phyloP scores from a whole-genome alignment of 1,140 invertebrate genomes.

The Spodoptera litura region DNA sequence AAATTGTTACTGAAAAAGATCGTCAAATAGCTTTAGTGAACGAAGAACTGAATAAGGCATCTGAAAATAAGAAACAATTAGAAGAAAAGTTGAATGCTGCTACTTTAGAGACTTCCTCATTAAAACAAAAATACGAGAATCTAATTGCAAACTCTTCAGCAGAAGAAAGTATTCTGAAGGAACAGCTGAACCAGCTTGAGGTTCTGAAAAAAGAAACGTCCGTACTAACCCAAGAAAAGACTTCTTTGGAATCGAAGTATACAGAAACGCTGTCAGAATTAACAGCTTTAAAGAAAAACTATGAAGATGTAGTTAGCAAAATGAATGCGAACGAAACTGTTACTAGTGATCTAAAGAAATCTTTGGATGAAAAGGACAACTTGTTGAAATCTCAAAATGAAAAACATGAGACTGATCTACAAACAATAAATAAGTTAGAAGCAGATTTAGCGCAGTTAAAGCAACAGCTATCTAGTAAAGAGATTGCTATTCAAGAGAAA shows the following conservation, averaged over 20 bases:
- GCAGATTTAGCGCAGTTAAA: constrained; percentile 69
- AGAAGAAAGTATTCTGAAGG: constrained; percentile 78
- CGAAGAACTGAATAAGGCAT: constrained; percentile 84
- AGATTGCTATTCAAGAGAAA: constrained; percentile 64
- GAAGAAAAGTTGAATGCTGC: constrained; percentile 79
- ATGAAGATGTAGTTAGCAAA: constrained; percentile 59
- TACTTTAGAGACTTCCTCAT: constrained; percentile 64
- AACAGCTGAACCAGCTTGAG: constrained; percentile 75
- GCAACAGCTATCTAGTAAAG: constrained; percentile 66
- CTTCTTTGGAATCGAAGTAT: constrained; percentile 67
- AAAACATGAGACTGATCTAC: constrained; percentile 80
- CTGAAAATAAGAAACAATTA: constrained; percentile 79
- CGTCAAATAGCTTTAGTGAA: constrained; percentile 84
- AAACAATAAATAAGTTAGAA: constrained; percentile 66
- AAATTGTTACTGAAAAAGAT: constrained; percentile 83
- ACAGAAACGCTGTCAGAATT: constrained; percentile 78
- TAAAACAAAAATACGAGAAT: constrained; percentile 80
- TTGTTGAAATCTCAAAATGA: constrained; percentile 84
- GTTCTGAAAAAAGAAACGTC: constrained; percentile 73
- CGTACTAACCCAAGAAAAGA: constrained; percentile 70
- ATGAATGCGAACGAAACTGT: constrained; percentile 64
- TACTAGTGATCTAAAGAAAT: constrained; percentile 66
- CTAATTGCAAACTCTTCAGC: constrained; percentile 76
- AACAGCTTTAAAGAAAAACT: constrained; percentile 71
- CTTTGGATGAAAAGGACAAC: constrained; percentile 74